These are phyloP conservation scores for Grapholita molesta DNA, from an alignment of 1,140 invertebrate species.

Conservation along the genomic window DNA sequence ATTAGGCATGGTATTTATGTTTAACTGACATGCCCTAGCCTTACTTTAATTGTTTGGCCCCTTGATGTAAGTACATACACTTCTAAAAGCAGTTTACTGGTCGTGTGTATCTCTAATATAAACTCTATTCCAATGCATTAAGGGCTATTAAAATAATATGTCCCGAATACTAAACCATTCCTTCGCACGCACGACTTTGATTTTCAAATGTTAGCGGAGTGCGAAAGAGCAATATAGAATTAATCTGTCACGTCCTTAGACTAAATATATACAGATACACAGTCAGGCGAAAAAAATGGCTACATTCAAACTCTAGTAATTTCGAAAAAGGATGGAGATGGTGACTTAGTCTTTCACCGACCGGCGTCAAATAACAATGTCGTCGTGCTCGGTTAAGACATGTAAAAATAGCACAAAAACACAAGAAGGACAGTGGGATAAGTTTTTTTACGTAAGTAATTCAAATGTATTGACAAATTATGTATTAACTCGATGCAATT, in stretches of 20 bases:
- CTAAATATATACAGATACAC: too few species aligned
- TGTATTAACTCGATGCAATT: too few species aligned
- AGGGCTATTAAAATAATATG: neutral
- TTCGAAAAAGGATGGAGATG: too few species aligned
- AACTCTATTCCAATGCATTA: neutral
- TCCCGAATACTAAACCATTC: neutral
- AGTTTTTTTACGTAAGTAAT: too few species aligned
- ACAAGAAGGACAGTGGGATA: too few species aligned
- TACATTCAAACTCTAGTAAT: too few species aligned
- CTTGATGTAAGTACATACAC: neutral
- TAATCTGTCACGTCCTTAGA: conserved; percentile 10
- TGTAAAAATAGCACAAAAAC: too few species aligned
- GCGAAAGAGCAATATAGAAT: neutral
- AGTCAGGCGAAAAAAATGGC: too few species aligned
- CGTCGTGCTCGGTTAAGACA: too few species aligned
- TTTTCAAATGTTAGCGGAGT: neutral
- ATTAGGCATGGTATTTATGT: neutral
- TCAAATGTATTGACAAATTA: too few species aligned
- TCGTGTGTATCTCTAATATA: neutral
- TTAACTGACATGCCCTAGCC: neutral
- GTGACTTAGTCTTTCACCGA: too few species aligned
- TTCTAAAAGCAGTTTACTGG: neutral
- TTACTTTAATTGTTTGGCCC: neutral
- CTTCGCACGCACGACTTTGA: neutral
- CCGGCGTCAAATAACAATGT: too few species aligned